phyloP scores from a whole-genome alignment of 2,797 vertebrate genomes.

The Dryobates pubescens region DNA sequence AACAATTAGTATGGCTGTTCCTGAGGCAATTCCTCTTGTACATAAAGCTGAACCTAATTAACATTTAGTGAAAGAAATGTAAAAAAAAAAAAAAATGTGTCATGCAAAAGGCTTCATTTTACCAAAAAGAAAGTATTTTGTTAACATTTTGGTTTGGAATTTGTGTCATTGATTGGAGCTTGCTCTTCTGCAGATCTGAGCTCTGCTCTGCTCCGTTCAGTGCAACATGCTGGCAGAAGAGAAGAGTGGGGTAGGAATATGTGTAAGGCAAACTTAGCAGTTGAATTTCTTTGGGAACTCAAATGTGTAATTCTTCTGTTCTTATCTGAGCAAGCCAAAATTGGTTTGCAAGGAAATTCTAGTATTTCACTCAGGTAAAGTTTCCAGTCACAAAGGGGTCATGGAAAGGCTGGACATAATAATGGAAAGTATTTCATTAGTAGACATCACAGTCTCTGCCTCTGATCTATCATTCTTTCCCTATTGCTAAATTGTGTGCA shows the following conservation, averaged over 20 bases:
- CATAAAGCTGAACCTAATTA: background rate
- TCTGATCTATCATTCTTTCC: background rate
- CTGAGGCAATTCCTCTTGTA: background rate
- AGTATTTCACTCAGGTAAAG: background rate
- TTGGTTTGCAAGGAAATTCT: background rate
- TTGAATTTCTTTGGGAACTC: background rate
- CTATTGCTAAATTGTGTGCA: background rate
- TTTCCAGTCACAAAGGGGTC: background rate
- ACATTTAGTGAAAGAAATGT: background rate
- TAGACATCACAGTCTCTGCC: background rate
- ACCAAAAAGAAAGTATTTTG: background rate
- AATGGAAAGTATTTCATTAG: background rate
- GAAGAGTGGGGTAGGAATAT: background rate
- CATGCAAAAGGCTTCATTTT: background rate
- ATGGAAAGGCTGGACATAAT: background rate
- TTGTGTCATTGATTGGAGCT: background rate
- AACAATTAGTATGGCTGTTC: background rate
- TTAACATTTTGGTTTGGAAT: background rate
- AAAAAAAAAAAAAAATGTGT: rapidly evolving
- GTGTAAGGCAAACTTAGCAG: background rate
- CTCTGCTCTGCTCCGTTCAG: background rate
- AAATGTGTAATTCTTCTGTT: background rate
- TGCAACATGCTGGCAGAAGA: background rate
- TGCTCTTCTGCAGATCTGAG: background rate
- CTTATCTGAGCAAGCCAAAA: background rate